Percentiles rank a stretch among this genome's conserved stretches.
These are phyloP conservation scores for Donacobius atricapilla DNA, from an alignment of 2,113 vertebrate genomes.

Conservation along the genomic window DNA sequence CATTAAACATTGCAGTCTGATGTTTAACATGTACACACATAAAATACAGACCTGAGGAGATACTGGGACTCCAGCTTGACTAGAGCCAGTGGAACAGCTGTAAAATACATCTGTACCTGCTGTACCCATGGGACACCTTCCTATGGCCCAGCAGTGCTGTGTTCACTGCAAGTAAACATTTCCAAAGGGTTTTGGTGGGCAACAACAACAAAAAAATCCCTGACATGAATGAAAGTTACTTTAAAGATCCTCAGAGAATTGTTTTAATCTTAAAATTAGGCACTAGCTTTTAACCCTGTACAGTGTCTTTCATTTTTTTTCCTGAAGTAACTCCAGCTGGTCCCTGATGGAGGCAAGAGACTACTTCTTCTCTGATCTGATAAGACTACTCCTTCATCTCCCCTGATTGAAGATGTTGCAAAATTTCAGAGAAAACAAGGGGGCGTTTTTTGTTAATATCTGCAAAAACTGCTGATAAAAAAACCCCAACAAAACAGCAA, in stretches of 20 bases:
- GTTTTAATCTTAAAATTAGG: neutral
- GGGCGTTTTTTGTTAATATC: neutral
- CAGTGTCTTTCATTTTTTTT: neutral
- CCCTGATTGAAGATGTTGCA: neutral
- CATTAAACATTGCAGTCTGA: neutral
- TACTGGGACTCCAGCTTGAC: neutral
- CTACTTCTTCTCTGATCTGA: neutral
- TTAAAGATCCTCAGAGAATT: neutral
- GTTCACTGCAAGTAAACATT: neutral
- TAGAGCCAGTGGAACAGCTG: neutral
- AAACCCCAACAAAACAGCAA: too few relatives aligned
- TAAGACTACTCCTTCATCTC: neutral
- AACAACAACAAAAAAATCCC: neutral
- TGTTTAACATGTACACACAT: neutral
- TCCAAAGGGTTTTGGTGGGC: neutral
- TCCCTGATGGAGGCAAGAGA: neutral
- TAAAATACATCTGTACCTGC: neutral
- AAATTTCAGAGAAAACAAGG: neutral
- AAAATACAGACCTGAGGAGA: neutral
- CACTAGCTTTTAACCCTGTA: neutral
- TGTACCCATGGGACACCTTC: neutral
- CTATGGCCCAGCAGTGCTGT: neutral
- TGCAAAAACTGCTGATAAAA: neutral
- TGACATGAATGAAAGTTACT: neutral
- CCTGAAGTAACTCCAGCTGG: neutral